Base-by-base conservation (phyloP, 2,113 vertebrate species). In the Caretta caretta region DNA sequence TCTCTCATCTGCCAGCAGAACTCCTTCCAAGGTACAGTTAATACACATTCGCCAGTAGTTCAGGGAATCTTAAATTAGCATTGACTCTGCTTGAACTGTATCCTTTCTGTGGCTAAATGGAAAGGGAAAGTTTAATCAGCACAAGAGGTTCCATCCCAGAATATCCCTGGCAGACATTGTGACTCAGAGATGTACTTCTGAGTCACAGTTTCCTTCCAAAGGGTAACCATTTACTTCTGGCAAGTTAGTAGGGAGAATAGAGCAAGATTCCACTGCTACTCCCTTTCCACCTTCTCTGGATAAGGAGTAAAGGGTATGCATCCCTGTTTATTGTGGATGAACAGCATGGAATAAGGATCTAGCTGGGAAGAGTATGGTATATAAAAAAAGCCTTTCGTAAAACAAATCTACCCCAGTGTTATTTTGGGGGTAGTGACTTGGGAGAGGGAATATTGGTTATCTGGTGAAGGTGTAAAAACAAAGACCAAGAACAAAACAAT, bases 141-240 rank as follows among this genome's bases (percentile, higher is more conserved):
- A 48, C 5, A 48, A 76, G 38, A 25, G 11, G 10, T 42, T 78
- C 6, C 42, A 29, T 13, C n/a, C 20, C 17, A 24, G 20, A 75
- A 42, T 38, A 42, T 9, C 8, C 11, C 29, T 90, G n/a, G 38
- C 4, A 57, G 0, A 10, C 6, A 62, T 56, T 59, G 0, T 50
- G 8, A 50, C 1, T 82, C 42, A 78, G 42, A 78, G 5, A 46
- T 48, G 48, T 24, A 78, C 42, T 14, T 27, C 75, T 46, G 24
- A 76, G 24, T 76, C 42, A 76, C 24, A 76, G 14, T 48, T 46
- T 76, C 75, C 25, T 4, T 11, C 6, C 5, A 59, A 29, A 9
- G 2, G 16, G 4, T 46, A 25, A 4, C 7, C 76, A 78, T 94
- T 94, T 91, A 0, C 20, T 72, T 82, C 62, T 42, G 20, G 69